A percentile compares a stretch with the other conserved stretches of the same genome.
Evolutionary conservation across 2,113 vertebrate genomes (phyloP).

Genomic region (Rhadina sibilatrix): DNA sequence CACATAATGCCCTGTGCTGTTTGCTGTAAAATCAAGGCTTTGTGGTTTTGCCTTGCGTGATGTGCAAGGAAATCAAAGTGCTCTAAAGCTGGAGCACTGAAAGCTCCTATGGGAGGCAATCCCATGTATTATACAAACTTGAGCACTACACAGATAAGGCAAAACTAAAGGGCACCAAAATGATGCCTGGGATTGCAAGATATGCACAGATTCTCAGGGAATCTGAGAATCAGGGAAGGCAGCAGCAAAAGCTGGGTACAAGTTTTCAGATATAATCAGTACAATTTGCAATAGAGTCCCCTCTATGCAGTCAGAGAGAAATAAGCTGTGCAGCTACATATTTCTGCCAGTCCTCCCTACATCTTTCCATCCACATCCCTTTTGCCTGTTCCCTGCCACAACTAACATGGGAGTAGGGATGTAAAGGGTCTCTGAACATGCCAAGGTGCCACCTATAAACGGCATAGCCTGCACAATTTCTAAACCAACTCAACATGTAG

Average conservation of each 20-base stretch:
- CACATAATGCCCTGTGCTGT: neutral
- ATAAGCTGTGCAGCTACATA: accelerated
- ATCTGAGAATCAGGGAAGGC: neutral
- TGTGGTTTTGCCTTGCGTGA: neutral
- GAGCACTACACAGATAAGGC: neutral
- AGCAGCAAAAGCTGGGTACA: neutral
- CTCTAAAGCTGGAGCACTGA: neutral
- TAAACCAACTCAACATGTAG: neutral
- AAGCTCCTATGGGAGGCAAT: neutral
- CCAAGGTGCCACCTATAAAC: neutral
- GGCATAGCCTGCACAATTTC: neutral
- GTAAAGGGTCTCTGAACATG: accelerated
- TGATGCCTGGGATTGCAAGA: neutral
- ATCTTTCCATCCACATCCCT: neutral
- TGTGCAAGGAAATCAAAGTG: neutral
- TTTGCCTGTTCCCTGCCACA: neutral
- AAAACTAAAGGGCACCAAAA: neutral
- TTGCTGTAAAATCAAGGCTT: conserved; percentile 1
- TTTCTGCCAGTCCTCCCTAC: neutral
- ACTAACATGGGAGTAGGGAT: neutral
- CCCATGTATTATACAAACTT: neutral
- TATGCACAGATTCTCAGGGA: neutral
- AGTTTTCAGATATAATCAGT: neutral
- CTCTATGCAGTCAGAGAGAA: neutral
- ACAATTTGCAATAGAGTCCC: neutral